A percentile compares a stretch with the other conserved stretches of the same genome.
Evolutionary conservation across 23 tunicate genomes (phyloP).

Genomic region (Pegea sp.): DNA sequence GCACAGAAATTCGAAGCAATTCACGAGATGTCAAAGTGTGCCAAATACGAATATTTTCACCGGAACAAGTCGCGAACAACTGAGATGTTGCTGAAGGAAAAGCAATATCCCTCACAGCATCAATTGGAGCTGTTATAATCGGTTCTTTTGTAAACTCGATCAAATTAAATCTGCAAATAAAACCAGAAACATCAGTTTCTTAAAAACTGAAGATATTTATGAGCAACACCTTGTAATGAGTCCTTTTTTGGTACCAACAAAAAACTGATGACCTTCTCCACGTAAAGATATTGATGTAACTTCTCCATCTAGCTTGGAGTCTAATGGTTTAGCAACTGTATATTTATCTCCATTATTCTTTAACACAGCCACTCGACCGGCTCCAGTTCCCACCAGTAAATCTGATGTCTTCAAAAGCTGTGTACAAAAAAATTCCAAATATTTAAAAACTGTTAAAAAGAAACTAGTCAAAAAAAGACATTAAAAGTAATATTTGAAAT

Average conservation of each 20-base stretch:
- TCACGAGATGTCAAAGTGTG: slow-evolving; percentile 59
- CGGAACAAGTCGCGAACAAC: slow-evolving; percentile 75
- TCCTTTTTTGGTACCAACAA: slow-evolving; percentile 57
- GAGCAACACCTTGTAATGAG: slow-evolving; percentile 24
- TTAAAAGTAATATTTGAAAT: background rate
- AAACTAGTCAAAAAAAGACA: background rate
- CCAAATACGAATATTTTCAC: slow-evolving; percentile 80
- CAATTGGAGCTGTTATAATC: slow-evolving; percentile 62
- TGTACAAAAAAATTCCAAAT: background rate
- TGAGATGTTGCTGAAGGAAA: slow-evolving; percentile 46
- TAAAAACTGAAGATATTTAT: background rate
- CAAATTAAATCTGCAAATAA: slow-evolving; percentile 42
- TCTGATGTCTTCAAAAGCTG: slow-evolving; percentile 57
- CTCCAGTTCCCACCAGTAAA: slow-evolving; percentile 55
- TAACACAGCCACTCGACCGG: slow-evolving; percentile 46
- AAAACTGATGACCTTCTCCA: slow-evolving; percentile 93
- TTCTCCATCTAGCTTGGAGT: slow-evolving; percentile 23
- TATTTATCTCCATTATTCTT: slow-evolving; percentile 40
- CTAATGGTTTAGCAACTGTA: slow-evolving; percentile 6
- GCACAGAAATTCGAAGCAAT: slow-evolving; percentile 64
- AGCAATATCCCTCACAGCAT: slow-evolving; percentile 69
- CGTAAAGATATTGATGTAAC: slow-evolving; percentile 68
- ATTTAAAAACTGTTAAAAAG: background rate
- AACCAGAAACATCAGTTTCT: background rate
- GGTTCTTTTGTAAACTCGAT: slow-evolving; percentile 41